A percentile compares a stretch with the other conserved stretches of the same genome.
Evolutionary conservation across 2,888 invertebrate species (phyloP).

Genomic region (Scaptomyza flava): DNA sequence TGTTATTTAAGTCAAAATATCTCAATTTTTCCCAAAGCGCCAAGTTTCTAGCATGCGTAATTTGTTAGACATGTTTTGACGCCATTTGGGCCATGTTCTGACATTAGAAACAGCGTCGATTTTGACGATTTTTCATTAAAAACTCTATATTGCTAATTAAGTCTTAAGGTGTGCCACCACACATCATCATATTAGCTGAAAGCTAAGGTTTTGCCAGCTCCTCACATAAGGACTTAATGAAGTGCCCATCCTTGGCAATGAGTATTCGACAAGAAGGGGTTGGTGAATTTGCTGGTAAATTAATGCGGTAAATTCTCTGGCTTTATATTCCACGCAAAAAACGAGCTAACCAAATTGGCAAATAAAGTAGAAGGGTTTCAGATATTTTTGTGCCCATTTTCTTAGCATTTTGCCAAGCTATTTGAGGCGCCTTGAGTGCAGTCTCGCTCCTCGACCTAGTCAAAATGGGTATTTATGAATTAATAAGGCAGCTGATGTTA

Average conservation of each 20-base stretch:
- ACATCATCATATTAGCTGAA: slow-evolving; percentile 10
- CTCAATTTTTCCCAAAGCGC: not conserved
- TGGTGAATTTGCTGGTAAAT: slow-evolving; percentile 32
- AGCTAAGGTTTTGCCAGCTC: slow-evolving; percentile 2
- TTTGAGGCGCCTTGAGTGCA: slow-evolving; percentile 41
- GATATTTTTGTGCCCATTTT: slow-evolving; percentile 2
- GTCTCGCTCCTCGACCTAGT: slow-evolving; percentile 29
- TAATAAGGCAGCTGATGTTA: slow-evolving; percentile 69
- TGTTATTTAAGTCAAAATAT: not conserved
- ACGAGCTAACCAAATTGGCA: slow-evolving; percentile 41
- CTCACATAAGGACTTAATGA: slow-evolving; percentile 35
- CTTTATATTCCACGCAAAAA: slow-evolving; percentile 13
- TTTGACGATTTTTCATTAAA: slow-evolving; percentile 57
- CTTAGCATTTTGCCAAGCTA: slow-evolving; percentile 14
- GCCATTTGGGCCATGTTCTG: slow-evolving; percentile 7
- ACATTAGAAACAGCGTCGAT: slow-evolving; percentile 9
- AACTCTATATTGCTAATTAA: slow-evolving; percentile 53
- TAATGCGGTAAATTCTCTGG: slow-evolving; percentile 51
- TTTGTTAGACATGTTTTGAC: slow-evolving; percentile 12
- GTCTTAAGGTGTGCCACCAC: not conserved
- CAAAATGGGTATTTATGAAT: slow-evolving; percentile 61
- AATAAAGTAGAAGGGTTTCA: not conserved
- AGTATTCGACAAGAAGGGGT: not conserved
- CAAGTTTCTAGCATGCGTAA: not conserved
- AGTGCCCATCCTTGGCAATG: slow-evolving; percentile 29